phyloP scores from a whole-genome alignment of 2,113 vertebrate genomes.

The Odobenus rosmarus region DNA sequence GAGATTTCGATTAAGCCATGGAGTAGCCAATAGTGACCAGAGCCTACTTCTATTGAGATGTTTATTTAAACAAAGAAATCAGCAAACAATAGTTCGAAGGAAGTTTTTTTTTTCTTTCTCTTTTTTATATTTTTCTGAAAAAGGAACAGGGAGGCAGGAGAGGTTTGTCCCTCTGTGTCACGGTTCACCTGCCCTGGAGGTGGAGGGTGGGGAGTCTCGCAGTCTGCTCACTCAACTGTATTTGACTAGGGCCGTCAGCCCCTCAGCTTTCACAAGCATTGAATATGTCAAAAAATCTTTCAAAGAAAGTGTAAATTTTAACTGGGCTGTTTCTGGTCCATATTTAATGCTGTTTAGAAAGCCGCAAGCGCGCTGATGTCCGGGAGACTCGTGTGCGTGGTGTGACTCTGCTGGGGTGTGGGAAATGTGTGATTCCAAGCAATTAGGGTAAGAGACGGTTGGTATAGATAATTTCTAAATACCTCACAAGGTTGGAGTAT shows the following conservation, averaged over 20 bases:
- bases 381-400: conserved; percentile 73
- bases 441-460: conserved; percentile 75
- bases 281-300: conserved; percentile 90
- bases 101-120: conserved; percentile 21
- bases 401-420: conserved; percentile 69
- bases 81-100: conserved; percentile 81
- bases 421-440: conserved; percentile 46
- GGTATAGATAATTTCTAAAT: conserved; percentile 57
- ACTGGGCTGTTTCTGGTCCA: conserved; percentile 86
- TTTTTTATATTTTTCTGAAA: conserved; percentile 68
- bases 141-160: conserved; percentile 71
- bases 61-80: conserved; percentile 78
- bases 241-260: conserved; percentile 90
- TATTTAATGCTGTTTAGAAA: conserved; percentile 86
- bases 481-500: conserved; percentile 40
- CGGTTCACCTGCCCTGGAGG: conserved; percentile 89
- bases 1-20: conserved; percentile 59
- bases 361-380: conserved; percentile 77
- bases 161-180: conserved; percentile 86
- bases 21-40: conserved; percentile 47
- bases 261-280: conserved; percentile 88
- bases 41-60: conserved; percentile 63
- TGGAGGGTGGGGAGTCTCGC: conserved; percentile 85
- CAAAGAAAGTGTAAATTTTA: conserved; percentile 89
- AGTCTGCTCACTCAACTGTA: conserved; percentile 92